These are phyloP conservation scores for Hemithea aestivaria DNA, from an alignment of 2,888 invertebrate species.

Conservation along the genomic window DNA sequence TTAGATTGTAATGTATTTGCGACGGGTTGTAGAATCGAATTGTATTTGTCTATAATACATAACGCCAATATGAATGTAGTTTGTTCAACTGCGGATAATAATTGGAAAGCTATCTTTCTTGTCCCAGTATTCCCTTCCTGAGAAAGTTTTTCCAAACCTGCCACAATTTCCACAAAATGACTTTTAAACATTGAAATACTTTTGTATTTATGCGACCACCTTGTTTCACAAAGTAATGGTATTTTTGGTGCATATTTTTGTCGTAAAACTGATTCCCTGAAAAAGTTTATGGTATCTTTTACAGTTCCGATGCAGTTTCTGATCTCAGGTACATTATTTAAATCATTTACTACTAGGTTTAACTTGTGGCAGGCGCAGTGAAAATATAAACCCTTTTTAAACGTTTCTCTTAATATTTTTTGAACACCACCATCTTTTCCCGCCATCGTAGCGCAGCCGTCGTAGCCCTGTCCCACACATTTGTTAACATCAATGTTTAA, in stretches of 20 bases:
- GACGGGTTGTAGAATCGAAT: constrained; percentile 5
- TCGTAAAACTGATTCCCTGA: constrained; percentile 24
- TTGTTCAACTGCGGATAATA: constrained; percentile 12
- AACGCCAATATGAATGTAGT: constrained; percentile 13
- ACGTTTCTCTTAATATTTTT: constrained; percentile 3
- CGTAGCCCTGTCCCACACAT: constrained; percentile 25
- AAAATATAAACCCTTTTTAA: constrained; percentile 15
- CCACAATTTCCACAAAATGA: constrained; percentile 16
- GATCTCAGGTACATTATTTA: constrained; percentile 26
- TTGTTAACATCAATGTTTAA: constrained; percentile 4
- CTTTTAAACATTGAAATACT: constrained; percentile 18
- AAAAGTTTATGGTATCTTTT: constrained; percentile 25
- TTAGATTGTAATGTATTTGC: neutral
- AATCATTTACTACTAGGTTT: constrained; percentile 29
- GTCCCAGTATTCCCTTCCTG: constrained; percentile 14
- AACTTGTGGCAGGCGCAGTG: constrained; percentile 28
- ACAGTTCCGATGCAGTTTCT: constrained; percentile 23
- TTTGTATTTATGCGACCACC: constrained; percentile 24
- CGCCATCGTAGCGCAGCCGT: constrained; percentile 27
- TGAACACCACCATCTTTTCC: constrained; percentile 15
- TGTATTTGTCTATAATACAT: constrained; percentile 14
- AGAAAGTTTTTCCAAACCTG: constrained; percentile 10
- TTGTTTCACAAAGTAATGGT: constrained; percentile 15
- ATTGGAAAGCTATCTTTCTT: constrained; percentile 10
- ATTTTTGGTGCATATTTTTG: constrained; percentile 18